Base-by-base conservation (phyloP, 2,888 invertebrate species). In the Sinotaia quadrata region DNA sequence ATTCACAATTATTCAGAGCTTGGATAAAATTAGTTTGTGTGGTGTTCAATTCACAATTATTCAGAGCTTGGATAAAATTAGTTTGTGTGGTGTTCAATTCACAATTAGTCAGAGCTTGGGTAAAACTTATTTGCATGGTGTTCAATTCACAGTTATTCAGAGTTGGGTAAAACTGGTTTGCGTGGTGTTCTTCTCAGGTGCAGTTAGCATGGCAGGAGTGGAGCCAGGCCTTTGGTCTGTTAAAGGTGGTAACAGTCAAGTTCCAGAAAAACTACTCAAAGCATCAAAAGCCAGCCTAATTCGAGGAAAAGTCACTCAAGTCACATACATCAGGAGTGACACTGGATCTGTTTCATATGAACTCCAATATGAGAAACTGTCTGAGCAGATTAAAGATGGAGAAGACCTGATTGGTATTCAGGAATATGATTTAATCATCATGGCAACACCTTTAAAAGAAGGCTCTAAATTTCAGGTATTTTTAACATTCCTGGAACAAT, bases 191-290 rank as follows among this genome's bases (percentile, higher is more conserved):
- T 88, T 82, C 78, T 36, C 79, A 89, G 90, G 91, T 65, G 81
- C 84, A 67, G 88, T 91, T 0, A 90, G 91, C 1, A 75, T 92
- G 65, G 91, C 91, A 62, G 92, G 91, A 15, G 89, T 90, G 18
- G 89, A 88, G 33, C 83, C 85, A 33, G 88, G 88, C 21, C 83
- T 92, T 49, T 92, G 91, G 91, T 86, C 91, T 29, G 90, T 92
- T 5, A 87, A 90, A 75, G 91, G 91, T 54, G 92, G 92, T 56
- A 92, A 92, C 81, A 80, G 88, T 65, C 78, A 77, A 37, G 74
- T 85, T 4, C 80, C 85, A 4, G 78, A 81, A 56, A 76, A 80
- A 7, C 75, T 85, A 0, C 49, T 84, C n/a, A 65, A 80, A 41
- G 75, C 80, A 21, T 88, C 91, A 0, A 81, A 85, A n/a, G 89